Conservation (phyloP, 1,140 invertebrate genomes). For the Berghia stephanieae region DNA sequence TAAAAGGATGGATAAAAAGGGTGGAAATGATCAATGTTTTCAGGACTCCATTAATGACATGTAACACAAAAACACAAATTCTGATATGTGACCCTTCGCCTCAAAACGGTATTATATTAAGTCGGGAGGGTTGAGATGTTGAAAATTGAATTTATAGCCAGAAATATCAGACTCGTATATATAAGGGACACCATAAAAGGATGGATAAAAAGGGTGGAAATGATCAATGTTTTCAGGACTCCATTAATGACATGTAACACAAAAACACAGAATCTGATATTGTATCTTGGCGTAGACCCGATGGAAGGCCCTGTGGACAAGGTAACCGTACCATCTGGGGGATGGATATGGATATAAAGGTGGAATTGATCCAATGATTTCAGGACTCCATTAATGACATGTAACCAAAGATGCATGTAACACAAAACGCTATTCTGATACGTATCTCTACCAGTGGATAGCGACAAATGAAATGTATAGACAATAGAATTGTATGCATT, state of each 20-base stretch:
- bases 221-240: background rate
- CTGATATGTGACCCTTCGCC: background rate
- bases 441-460: background rate
- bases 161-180: background rate
- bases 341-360: background rate
- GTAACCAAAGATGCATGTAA: background rate
- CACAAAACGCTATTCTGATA: background rate
- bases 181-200: too few relatives aligned
- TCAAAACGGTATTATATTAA: background rate
- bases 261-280: background rate
- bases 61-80: background rate
- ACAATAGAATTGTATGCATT: background rate
- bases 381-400: background rate
- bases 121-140: background rate
- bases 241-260: background rate
- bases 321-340: conserved; percentile 14
- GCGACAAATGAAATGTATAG: background rate
- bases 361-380: too few relatives aligned
- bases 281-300: too few relatives aligned
- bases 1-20: background rate
- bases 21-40: too few relatives aligned
- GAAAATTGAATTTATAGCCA: too few relatives aligned
- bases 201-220: background rate
- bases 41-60: background rate
- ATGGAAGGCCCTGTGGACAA: too few relatives aligned